A percentile compares a stretch with the other conserved stretches of the same genome.
These are phyloP conservation scores for Mastomys natalensis DNA, from an alignment of 2,113 vertebrate genomes.

Conservation along the genomic window DNA sequence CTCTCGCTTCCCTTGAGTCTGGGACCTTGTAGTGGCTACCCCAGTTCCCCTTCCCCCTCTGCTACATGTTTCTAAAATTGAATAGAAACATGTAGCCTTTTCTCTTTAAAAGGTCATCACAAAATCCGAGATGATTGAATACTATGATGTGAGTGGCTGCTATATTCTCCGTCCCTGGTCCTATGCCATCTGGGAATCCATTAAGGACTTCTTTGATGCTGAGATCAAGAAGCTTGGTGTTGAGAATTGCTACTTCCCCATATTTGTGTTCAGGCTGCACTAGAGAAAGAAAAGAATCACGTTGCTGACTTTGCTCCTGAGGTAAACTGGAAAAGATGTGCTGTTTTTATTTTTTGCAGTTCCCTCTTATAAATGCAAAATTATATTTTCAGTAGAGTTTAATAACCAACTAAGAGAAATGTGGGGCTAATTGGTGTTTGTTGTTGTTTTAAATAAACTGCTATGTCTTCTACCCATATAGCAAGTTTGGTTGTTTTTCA, in stretches of 20 bases:
- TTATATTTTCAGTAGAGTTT: not conserved
- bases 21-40: no score
- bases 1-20: no score
- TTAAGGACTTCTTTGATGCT: conserved; percentile 95
- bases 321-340: conserved; percentile 84
- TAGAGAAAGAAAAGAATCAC: conserved; percentile 97
- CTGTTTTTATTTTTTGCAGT: conserved; percentile 11
- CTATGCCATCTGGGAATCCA: conserved; percentile 95
- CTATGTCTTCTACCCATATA: not conserved
- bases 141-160: conserved; percentile 98
- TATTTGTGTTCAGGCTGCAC: conserved; percentile 97
- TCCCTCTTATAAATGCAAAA: not conserved
- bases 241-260: conserved; percentile 99
- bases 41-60: no score
- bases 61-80: no score
- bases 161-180: conserved; percentile 98
- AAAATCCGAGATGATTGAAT: conserved; percentile 99
- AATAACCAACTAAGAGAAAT: conserved; percentile 12
- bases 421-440: not conserved
- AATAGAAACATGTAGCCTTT: not conserved
- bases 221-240: conserved; percentile 98
- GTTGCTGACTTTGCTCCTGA: conserved; percentile 98
- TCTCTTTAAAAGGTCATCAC: conserved; percentile 94
- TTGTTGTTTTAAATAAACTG: not conserved
- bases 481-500: not conserved